Evolutionary conservation across 2,113 vertebrate species (phyloP).

Genomic region (Rhynchomys soricoides): DNA sequence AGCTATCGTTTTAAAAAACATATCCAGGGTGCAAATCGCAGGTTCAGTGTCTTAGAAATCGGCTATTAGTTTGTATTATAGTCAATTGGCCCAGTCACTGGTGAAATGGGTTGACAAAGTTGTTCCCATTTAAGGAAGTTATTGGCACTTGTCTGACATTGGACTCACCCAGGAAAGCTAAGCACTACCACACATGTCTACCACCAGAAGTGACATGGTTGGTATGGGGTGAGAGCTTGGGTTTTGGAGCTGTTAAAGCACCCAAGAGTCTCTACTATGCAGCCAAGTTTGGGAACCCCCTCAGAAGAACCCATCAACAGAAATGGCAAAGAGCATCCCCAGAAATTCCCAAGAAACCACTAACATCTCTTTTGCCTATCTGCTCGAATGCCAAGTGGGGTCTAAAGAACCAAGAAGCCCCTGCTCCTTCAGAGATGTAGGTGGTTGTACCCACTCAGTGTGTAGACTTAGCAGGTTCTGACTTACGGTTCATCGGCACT

Average conservation of each 20-base stretch:
- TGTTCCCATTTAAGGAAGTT: neutral
- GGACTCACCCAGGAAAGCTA: neutral
- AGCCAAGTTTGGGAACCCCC: neutral
- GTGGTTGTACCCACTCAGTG: neutral
- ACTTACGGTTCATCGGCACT: neutral
- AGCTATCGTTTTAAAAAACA: neutral
- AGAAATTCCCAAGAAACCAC: neutral
- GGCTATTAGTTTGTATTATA: neutral
- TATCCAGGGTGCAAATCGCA: neutral
- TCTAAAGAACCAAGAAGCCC: neutral
- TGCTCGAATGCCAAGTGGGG: neutral
- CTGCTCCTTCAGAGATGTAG: neutral
- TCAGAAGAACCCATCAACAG: neutral
- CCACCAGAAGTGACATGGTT: neutral
- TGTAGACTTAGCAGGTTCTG: neutral
- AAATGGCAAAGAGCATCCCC: constrained; percentile 7
- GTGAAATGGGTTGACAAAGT: neutral
- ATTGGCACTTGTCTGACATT: neutral
- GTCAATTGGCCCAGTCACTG: neutral
- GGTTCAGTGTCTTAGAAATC: neutral
- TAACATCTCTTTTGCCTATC: neutral
- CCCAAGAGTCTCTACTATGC: neutral
- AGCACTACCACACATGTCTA: neutral
- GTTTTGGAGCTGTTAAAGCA: neutral
- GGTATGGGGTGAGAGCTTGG: neutral